Conservation (phyloP, 1,140 invertebrate species). For the Xylocopa sonorina region DNA sequence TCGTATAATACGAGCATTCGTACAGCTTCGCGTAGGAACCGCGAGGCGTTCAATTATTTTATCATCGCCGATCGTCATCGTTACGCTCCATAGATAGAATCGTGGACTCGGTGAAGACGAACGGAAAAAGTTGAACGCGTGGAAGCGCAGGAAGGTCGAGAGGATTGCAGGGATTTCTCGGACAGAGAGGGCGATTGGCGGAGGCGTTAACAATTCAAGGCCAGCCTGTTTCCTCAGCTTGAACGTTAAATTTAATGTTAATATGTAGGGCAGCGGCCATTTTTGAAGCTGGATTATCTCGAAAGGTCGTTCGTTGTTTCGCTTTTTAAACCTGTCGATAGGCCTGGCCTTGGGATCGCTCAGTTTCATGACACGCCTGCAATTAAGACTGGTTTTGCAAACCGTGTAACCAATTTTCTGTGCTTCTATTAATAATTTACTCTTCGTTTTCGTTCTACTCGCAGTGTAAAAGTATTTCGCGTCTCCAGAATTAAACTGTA, state of each 20-base stretch:
- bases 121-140: neutral
- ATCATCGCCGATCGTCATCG: too few species aligned
- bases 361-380: too few species aligned
- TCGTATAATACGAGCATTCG: neutral
- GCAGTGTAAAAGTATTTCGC: too few species aligned
- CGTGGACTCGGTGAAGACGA: too few species aligned
- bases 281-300: neutral
- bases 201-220: neutral
- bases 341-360: neutral
- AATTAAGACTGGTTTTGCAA: neutral
- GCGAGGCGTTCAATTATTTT: neutral
- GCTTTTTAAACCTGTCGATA: neutral
- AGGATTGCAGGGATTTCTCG: too few species aligned
- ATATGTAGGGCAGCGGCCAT: neutral
- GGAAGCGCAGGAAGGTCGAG: neutral
- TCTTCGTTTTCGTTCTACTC: too few species aligned
- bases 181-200: too few species aligned
- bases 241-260: constrained; percentile 1
- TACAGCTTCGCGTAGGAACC: neutral
- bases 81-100: too few species aligned
- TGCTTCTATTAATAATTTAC: too few species aligned
- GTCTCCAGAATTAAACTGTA: too few species aligned
- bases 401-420: too few species aligned
- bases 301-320: neutral
- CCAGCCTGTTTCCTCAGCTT: neutral